Evolutionary conservation across 2,888 invertebrate species (phyloP).

Genomic region (Agrotis segetum): DNA sequence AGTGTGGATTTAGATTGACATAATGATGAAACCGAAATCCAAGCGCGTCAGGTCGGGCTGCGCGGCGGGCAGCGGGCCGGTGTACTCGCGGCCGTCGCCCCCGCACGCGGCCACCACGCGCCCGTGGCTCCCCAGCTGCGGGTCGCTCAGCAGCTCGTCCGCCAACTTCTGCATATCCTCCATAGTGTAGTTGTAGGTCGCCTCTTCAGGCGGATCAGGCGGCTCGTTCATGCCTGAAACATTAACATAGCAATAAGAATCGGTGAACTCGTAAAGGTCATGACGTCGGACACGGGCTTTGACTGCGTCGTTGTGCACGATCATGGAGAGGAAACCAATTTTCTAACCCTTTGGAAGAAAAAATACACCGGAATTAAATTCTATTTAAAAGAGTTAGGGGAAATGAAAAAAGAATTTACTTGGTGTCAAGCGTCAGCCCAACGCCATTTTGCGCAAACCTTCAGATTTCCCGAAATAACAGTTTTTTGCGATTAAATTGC

Average conservation of each 20-base stretch:
- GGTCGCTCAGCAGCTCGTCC: slow-evolving; percentile 29
- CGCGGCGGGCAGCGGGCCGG: background rate
- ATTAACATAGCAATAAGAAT: background rate
- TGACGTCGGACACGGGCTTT: background rate
- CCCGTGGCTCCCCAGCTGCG: slow-evolving; percentile 21
- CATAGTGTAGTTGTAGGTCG: slow-evolving; percentile 1
- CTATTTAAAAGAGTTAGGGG: too few species aligned
- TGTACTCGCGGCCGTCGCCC: background rate
- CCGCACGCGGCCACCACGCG: slow-evolving; percentile 21
- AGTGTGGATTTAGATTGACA: slow-evolving; percentile 16
- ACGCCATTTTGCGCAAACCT: slow-evolving; percentile 13
- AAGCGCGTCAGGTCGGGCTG: background rate
- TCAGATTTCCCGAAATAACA: background rate
- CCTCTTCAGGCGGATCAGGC: background rate
- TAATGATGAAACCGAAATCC: slow-evolving; percentile 20
- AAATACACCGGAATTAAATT: too few species aligned
- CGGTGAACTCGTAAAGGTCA: slow-evolving; percentile 1
- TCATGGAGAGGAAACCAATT: too few species aligned
- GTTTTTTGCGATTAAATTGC: background rate
- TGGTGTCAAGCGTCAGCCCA: too few species aligned
- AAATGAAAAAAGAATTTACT: background rate
- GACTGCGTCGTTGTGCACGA: too few species aligned
- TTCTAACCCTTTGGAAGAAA: too few species aligned
- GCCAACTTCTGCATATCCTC: slow-evolving; percentile 18
- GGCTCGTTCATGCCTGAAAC: slow-evolving; percentile 36